phyloP scores from a whole-genome alignment of 2,888 invertebrate species.

The Noctua janthe region DNA sequence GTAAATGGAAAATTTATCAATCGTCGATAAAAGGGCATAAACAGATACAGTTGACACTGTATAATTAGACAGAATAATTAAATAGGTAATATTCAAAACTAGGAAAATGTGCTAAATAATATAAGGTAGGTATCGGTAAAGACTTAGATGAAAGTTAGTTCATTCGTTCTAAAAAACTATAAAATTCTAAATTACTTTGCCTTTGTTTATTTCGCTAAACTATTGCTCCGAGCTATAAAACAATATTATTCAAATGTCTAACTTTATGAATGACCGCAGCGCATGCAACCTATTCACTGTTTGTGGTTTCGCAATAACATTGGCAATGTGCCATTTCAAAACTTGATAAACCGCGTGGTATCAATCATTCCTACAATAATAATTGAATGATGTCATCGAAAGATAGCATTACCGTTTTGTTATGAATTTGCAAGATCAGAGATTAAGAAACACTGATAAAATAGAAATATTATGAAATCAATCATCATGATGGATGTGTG shows the following conservation, averaged over 20 bases:
- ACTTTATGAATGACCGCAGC: constrained; percentile 46
- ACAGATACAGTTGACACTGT: neutral
- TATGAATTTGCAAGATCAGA: constrained; percentile 49
- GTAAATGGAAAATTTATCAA: constrained; percentile 29
- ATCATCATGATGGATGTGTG: constrained; percentile 52
- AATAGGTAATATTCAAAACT: neutral
- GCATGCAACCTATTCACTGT: constrained; percentile 36
- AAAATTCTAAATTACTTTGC: constrained; percentile 29
- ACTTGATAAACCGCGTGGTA: constrained; percentile 51
- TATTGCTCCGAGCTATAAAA: constrained; percentile 46
- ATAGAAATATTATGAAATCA: constrained; percentile 31
- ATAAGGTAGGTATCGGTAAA: neutral
- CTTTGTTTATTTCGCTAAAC: constrained; percentile 37
- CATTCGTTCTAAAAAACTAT: constrained; percentile 10
- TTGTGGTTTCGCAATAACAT: constrained; percentile 58
- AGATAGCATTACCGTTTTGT: constrained; percentile 50
- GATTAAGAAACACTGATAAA: constrained; percentile 38
- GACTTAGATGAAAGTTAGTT: neutral
- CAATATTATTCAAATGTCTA: constrained; percentile 56
- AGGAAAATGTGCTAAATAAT: neutral
- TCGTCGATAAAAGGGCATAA: constrained; percentile 11
- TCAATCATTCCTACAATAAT: constrained; percentile 46
- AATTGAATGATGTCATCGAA: constrained; percentile 55
- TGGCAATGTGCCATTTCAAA: constrained; percentile 67
- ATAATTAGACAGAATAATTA: neutral